Evolutionary conservation across 92 coral and sea anemone species (phyloP), one percentile per base, ranked within the genome.

Genomic region (Zoanthus gigantus): DNA sequence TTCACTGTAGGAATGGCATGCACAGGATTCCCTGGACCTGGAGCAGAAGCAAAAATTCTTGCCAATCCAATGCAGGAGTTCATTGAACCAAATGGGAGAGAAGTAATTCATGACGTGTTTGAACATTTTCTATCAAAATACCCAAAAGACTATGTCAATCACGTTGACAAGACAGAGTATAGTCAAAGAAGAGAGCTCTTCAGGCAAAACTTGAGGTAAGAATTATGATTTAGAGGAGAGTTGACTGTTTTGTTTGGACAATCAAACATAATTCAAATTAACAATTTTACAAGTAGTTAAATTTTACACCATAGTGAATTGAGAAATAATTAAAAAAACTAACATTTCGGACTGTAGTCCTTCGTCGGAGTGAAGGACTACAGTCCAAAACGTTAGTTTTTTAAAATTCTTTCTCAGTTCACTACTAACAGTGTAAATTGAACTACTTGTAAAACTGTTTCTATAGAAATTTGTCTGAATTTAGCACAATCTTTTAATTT

Each of bases 41-140:
- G 99, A 13, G 95, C 83, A 31, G 93, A 93, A 86, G 90, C 95
- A 76, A 92, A 86, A 23, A 80, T 97, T 5, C 23, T 94, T 47
- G 94, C 96, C 53, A 97, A 97, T 92, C 99, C 99, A 45, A 97
- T 97, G 99, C 95, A 94, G 83, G 99, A 97, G 60, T 97, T 93
- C 57, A 84, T 97, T 89, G 95, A 96, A 77, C 93, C 97, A 5
- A 69, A 91, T 75, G 92, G 96, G 28, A 88, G 89, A 18, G 93
- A 92, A 16, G 83, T 71, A 48, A 75, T 95, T 9, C 96, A 95
- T 69, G 74, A 78, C 63, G 86, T 94, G 72, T 97, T 97, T 92
- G 96, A 93, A 76, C 90, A 93, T 80, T 97, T 94, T 76, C 87
- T 95, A 4, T 28, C 78, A 10, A 93, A 92, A 75, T 90, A 93